Evolutionary conservation across 2,113 vertebrate species (phyloP), one percentile per base, ranked within the genome.

Genomic region (Plotosus lineatus): DNA sequence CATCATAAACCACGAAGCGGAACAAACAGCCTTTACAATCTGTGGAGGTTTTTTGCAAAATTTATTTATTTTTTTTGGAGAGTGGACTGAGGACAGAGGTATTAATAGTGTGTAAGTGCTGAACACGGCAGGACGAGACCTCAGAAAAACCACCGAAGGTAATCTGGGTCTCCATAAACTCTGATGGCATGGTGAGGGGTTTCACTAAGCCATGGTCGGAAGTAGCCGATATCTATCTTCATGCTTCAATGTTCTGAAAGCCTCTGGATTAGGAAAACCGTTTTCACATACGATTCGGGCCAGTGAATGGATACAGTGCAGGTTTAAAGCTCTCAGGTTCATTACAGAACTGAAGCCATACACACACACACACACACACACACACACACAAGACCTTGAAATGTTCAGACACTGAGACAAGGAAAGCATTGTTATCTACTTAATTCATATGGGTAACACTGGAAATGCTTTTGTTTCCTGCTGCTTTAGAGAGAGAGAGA

Each of bases 201-300:
- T n/a, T n/a, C 58, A 77, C 23, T 77, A 73, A 72, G 46, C 46
- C 77, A 65, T 73, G 73, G 21, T 33, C 50, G 65, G 77, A 85
- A 85, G 80, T 77, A 83, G 84, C 80, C 74, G 77, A 80, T 82
- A 51, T 56, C 53, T 77, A 73, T 61, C 71, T 69, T 79, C 77
- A 82, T 26, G 80, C 53, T 2, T 40, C 75, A 79, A 8, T 53
- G 69, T 61, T 75, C 55, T 38, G 28, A 56, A 74, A 82, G n/a
- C 50, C 48, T 33, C 50, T 15, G 36, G 44, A 60, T 58, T 51
- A 40, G 50, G n/a, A 36, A 42, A 31, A 77, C 80, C 71, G 76
- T 76, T 46, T 80, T 77, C 73, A 65, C 65, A 77, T 17, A n/a
- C 21, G 80, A 77, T 61, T 53, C 19, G 46, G 81, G 31, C 46